A percentile compares a stretch with the other conserved stretches of the same genome.
phyloP scores from a whole-genome alignment of 2,888 invertebrate genomes.

The Lasioglossum marginatum region DNA sequence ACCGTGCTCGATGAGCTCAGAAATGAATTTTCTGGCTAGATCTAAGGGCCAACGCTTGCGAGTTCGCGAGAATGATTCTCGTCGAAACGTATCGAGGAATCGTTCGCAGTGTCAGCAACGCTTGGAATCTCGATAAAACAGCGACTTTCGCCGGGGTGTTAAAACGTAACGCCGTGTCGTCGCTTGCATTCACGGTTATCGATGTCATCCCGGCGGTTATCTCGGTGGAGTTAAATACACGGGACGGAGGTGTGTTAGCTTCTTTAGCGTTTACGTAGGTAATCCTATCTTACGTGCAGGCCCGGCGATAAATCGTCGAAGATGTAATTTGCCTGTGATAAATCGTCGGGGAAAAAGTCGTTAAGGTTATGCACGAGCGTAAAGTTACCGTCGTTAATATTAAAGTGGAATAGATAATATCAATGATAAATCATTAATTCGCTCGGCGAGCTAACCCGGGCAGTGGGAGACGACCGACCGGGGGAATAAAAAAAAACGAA shows the following conservation, averaged over 20 bases:
- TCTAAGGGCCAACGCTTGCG: background rate
- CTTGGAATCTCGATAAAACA: background rate
- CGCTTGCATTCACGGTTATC: conserved; percentile 52
- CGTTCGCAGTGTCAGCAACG: background rate
- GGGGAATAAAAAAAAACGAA: background rate
- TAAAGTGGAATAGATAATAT: conserved; percentile 70
- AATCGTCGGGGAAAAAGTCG: conserved; percentile 66
- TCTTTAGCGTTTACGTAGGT: conserved; percentile 64
- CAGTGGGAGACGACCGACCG: conserved; percentile 45
- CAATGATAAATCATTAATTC: conserved; percentile 73
- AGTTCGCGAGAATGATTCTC: background rate
- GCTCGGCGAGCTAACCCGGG: conserved; percentile 28
- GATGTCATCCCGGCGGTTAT: conserved; percentile 57
- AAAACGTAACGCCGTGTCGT: conserved; percentile 16
- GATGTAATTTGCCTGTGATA: conserved; percentile 68
- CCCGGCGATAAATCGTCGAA: conserved; percentile 65
- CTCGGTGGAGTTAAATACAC: conserved; percentile 52
- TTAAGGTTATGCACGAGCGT: conserved; percentile 66
- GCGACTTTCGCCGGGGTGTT: background rate
- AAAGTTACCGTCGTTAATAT: conserved; percentile 67
- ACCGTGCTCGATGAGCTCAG: background rate
- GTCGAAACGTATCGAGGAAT: background rate
- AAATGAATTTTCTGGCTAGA: background rate
- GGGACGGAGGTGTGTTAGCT: conserved; percentile 55
- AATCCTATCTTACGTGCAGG: conserved; percentile 63